Percentiles rank a stretch among this genome's conserved stretches.
Evolutionary conservation across 2,797 vertebrate species (phyloP).

Genomic region (Scolopax bukidnonensis): DNA sequence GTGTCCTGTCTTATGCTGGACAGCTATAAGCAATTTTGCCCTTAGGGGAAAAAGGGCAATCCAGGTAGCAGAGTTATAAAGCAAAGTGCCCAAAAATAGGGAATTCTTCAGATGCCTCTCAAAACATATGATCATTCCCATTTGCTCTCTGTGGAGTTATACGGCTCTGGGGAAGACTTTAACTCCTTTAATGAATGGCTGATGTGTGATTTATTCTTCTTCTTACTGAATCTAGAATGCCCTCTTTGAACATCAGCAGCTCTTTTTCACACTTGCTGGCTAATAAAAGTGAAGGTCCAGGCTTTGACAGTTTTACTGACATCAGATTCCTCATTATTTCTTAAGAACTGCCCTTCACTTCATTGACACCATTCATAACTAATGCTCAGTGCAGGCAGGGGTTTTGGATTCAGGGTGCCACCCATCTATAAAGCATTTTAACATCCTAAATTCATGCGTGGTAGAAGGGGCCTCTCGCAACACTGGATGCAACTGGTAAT

Average conservation of each 20-base stretch:
- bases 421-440: neutral
- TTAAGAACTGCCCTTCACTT: neutral
- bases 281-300: neutral
- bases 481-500: neutral
- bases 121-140: neutral
- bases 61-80: neutral
- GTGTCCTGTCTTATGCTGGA: neutral
- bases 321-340: neutral
- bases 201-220: neutral
- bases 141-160: neutral
- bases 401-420: neutral
- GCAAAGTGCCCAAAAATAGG: neutral
- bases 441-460: neutral
- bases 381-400: neutral
- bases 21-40: neutral
- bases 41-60: neutral
- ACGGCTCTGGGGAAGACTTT: neutral
- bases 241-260: neutral
- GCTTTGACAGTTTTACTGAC: neutral
- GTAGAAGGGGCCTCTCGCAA: neutral
- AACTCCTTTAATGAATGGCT: neutral
- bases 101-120: neutral
- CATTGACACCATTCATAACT: neutral
- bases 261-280: rapidly evolving
- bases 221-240: neutral